A percentile compares a stretch with the other conserved stretches of the same genome.
These are phyloP conservation scores for Pomatorhinus ruficollis DNA, from an alignment of 2,113 vertebrate genomes.

Conservation along the genomic window DNA sequence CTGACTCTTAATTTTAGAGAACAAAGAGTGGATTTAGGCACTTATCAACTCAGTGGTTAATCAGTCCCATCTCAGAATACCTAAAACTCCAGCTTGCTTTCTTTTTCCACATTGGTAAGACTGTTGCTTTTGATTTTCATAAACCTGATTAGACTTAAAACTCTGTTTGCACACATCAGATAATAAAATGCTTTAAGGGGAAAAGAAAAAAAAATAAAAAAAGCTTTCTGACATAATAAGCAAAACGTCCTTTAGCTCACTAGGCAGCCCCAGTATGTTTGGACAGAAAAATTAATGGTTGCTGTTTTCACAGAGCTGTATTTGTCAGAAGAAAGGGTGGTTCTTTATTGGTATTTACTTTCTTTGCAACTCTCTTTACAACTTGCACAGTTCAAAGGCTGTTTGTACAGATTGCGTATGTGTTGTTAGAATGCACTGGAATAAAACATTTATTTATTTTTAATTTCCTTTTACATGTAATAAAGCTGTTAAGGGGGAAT, in stretches of 20 bases:
- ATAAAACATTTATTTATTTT: constrained; percentile 45
- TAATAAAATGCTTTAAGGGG: neutral
- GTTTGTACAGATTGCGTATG: neutral
- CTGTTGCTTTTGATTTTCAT: neutral
- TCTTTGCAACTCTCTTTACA: neutral
- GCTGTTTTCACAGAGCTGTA: neutral
- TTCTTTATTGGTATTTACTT: neutral
- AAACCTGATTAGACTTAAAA: neutral
- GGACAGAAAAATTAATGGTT: neutral
- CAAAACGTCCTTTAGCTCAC: neutral
- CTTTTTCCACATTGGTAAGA: neutral
- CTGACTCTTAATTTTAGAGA: neutral
- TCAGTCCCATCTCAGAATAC: neutral
- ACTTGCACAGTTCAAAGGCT: neutral
- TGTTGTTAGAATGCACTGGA: constrained; percentile 17
- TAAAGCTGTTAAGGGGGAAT: neutral
- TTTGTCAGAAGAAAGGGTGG: neutral
- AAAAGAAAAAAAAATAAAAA: neutral
- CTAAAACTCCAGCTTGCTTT: neutral
- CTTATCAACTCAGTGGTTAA: neutral
- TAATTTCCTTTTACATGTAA: constrained; percentile 24
- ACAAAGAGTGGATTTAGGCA: neutral
- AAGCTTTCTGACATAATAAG: neutral
- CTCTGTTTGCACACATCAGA: neutral
- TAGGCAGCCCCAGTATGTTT: neutral